Base-by-base conservation (phyloP, 2,888 invertebrate genomes). In the Pseudococcus viburni region DNA sequence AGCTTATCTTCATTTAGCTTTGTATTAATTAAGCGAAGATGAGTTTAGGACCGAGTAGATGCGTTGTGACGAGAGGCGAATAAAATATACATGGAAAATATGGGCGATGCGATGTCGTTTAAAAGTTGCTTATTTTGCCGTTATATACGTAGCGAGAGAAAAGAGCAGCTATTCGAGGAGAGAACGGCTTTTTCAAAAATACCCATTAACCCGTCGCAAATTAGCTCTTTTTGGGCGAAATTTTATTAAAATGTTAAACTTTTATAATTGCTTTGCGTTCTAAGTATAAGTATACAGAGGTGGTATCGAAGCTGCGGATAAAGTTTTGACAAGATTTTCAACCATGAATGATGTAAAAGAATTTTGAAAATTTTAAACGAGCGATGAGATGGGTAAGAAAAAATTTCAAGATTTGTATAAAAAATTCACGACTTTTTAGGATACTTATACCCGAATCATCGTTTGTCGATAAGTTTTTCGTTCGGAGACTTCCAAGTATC, bases 1-100 rank as follows among this genome's bases (percentile, higher is more conserved):
- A 77, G 77, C 77, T 77, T 77, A 77, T 77, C 77, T 77, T 77
- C 77, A 77, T 77, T 77, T 77, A 42, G 77, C 42, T 77, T 77
- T 77, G 77, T 77, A 77, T 26, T 77, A 77, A 77, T 77, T 77
- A 77, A 77, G 17, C 33, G 33, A 77, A 77, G 77, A 77, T 77
- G 77, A 77, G 77, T 77, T 77, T 77, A 33, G 42, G 39, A 42
- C 6, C 77, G 77, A 77, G 77, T n/a, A 7, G 17, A 77, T 77
- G 15, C 77, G 12, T 42, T 4, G 26, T 33, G 8, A 42, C 42
- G 42, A 42, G 42, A 42, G 42, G 33, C 42, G 77, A 77, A n/a
- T 68, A 68, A 77, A 77, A 77, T 77, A 77, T 77, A 77, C 77
- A 39, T 33, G 17, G 77, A 17, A 77, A 77, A 77, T 77, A 77